These are phyloP conservation scores for Muscicapa striata DNA, from an alignment of 2,797 vertebrate species.

Conservation along the genomic window DNA sequence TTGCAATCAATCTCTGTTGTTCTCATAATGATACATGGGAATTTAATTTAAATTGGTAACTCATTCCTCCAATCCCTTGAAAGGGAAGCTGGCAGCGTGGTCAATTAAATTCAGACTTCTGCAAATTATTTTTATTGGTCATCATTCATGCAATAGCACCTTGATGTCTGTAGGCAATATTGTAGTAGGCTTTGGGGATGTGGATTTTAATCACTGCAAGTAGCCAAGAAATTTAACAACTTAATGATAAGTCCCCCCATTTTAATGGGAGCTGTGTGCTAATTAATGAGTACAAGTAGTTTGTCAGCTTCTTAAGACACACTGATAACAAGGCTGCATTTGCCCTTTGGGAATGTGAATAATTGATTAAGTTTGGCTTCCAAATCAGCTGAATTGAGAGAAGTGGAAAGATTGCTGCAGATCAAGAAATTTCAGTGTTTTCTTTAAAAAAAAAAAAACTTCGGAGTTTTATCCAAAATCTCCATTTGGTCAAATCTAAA, in stretches of 20 bases:
- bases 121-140: slow-evolving; percentile 51
- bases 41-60: slow-evolving; percentile 25
- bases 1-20: slow-evolving; percentile 30
- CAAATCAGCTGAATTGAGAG: neutral
- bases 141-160: slow-evolving; percentile 11
- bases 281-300: slow-evolving; percentile 39
- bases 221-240: slow-evolving; percentile 40
- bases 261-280: slow-evolving; percentile 30
- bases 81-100: neutral
- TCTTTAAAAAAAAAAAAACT: neutral
- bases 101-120: slow-evolving; percentile 29
- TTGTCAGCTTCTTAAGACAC: slow-evolving; percentile 37
- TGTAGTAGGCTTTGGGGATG: neutral
- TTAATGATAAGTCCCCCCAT: slow-evolving; percentile 16
- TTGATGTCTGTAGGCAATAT: slow-evolving; percentile 6
- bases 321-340: slow-evolving; percentile 9
- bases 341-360: neutral
- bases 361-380: slow-evolving; percentile 22
- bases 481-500: neutral
- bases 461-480: neutral
- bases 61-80: slow-evolving; percentile 1
- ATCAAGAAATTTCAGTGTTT: neutral
- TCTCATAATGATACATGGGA: neutral
- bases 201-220: slow-evolving; percentile 27
- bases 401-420: neutral